Evolutionary conservation across 2,888 invertebrate species (phyloP).

Genomic region (Philaethria dido): DNA sequence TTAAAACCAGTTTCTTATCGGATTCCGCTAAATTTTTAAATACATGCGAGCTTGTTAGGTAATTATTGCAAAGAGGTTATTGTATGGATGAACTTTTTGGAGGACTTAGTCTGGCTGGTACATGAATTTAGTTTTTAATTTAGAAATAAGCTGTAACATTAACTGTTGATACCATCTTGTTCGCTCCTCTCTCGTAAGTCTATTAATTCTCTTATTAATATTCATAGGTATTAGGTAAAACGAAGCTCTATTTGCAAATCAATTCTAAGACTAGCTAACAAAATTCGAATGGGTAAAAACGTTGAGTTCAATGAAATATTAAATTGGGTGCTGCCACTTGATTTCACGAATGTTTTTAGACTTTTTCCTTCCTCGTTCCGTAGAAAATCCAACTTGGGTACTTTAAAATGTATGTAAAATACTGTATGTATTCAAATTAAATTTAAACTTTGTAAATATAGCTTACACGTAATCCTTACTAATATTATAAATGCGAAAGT

Average conservation of each 20-base stretch:
- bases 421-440: too few relatives aligned
- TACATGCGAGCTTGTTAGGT: constrained; percentile 17
- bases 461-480: too few relatives aligned
- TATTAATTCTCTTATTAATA: constrained; percentile 14
- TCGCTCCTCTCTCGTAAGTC: constrained; percentile 1
- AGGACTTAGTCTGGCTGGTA: not conserved
- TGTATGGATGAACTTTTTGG: not conserved
- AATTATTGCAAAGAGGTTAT: constrained; percentile 18
- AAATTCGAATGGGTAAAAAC: constrained; percentile 28
- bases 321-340: constrained; percentile 19
- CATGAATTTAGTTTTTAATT: not conserved
- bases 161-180: not conserved
- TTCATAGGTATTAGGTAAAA: constrained; percentile 7
- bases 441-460: too few relatives aligned
- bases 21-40: constrained; percentile 22
- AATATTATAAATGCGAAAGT: too few relatives aligned
- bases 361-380: constrained; percentile 1
- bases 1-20: constrained; percentile 26
- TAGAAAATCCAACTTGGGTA: not conserved
- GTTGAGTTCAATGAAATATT: constrained; percentile 32
- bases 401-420: not conserved
- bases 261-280: constrained; percentile 31
- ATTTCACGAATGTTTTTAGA: constrained; percentile 36
- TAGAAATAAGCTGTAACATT: not conserved
- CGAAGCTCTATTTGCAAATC: constrained; percentile 28